Evolutionary conservation across 1,140 invertebrate species (phyloP).

Genomic region (Macrocentrus cingulum): DNA sequence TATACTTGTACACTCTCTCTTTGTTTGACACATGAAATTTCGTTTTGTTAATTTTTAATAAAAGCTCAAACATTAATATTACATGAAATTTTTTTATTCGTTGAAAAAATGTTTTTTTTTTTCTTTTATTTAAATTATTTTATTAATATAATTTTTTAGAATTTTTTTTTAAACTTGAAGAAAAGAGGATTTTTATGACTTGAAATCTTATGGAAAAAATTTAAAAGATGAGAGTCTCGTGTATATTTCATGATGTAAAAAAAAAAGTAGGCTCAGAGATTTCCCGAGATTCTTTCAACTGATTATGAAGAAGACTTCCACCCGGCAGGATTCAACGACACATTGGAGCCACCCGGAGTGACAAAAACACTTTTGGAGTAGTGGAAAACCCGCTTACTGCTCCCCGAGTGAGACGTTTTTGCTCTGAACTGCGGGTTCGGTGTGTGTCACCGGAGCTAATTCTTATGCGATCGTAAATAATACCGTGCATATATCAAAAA

Average conservation of each 20-base stretch:
- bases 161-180: too few relatives aligned
- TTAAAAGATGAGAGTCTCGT: too few relatives aligned
- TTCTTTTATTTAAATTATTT: too few relatives aligned
- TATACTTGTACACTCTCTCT: not conserved
- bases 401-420: slow-evolving; percentile 24
- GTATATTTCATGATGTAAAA: too few relatives aligned
- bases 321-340: slow-evolving; percentile 34
- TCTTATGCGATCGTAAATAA: slow-evolving; percentile 55
- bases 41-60: too few relatives aligned
- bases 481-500: slow-evolving; percentile 51
- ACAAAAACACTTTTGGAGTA: slow-evolving; percentile 31
- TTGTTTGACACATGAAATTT: not conserved
- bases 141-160: too few relatives aligned
- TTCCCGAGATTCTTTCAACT: not conserved
- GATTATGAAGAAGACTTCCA: not conserved
- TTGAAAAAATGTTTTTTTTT: too few relatives aligned
- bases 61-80: too few relatives aligned
- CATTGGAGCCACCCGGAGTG: slow-evolving; percentile 36
- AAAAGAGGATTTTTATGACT: too few relatives aligned
- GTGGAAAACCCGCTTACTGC: slow-evolving; percentile 1
- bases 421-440: slow-evolving; percentile 23
- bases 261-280: too few relatives aligned
- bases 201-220: too few relatives aligned
- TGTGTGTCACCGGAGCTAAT: slow-evolving; percentile 41
- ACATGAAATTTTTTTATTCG: too few relatives aligned